Evolutionary conservation across 2,888 invertebrate genomes (phyloP), one percentile per base, ranked within the genome.

Genomic region (Drosophila phalerata): DNA sequence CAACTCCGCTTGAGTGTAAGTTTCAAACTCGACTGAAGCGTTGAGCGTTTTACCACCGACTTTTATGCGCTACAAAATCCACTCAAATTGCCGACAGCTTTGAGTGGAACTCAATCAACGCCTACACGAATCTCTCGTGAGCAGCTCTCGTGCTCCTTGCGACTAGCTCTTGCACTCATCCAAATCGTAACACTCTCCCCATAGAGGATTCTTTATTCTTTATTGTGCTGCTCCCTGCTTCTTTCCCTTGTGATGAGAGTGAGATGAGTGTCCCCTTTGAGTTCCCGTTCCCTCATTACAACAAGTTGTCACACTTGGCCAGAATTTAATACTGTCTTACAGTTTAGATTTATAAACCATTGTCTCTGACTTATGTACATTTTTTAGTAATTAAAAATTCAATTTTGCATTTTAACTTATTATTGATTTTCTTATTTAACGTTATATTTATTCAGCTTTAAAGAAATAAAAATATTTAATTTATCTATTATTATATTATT

Each of bases 21-120:
- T 92, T 91, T 91, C 90, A 91, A 92, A 92, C 92, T 92, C 92
- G 92, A 92, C 92, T 92, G 89, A 92, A 88, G 90, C 85, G 64
- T 79, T 79, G 77, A 78, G 81, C 90, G 89, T 74, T 83, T 86
- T 87, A 80, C 32, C 52, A 60, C 68, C 81, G 75, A 71, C 88
- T 91, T 91, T 91, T 85, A 85, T 86, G 79, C 63, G 30, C 17
- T 47, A 13, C 30, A 6, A 4, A 15, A n/a, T 52, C 13, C 70
- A 67, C 81, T 83, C 84, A 63, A 69, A 49, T 8, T 19, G 34
- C 40, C 34, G 38, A 17, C 55, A 48, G 32, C 51, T n/a, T 60
- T 52, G 82, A 76, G 79, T 57, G 55, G 5, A 40, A 51, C 67
- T 74, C 65, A 52, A 15, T n/a, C 32, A 37, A 67, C 88, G 86